Evolutionary conservation across 2,797 vertebrate genomes (phyloP), one percentile per base, ranked within the genome.

Genomic region (Prunella strophiata): DNA sequence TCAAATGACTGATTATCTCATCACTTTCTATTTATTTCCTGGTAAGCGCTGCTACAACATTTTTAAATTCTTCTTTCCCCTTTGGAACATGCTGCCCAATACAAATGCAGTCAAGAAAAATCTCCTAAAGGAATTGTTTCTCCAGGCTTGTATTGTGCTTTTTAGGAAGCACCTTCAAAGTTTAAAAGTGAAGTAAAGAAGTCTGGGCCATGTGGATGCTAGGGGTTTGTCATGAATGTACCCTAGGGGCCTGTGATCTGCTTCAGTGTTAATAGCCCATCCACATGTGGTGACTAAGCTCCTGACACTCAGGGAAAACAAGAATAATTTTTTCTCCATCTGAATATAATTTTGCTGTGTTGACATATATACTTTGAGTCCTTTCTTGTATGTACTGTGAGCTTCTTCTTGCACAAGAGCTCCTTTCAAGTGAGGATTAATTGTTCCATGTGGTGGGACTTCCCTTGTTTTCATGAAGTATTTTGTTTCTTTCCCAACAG

Each of bases 21-120:
- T 40, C 36, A 40, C 67, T 95, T 88, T 81, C 40, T 93, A 76
- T 86, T 90, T 88, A 87, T 86, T 78, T 91, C 30, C 25, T 38
- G 22, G 10, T 73, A 84, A 86, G 59, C 1, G 1, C 23, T 66
- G 40, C 80, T 86, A 51, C 42, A 45, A 29, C 32, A 52, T 36
- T 42, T 52, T 81, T 21, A 55, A 54, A 16, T 65, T 54, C 51
- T 78, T 84, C 79, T 66, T 72, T 62, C 22, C 7, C 4, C 48
- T 95, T 70, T 66, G 36, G 66, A 79, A 66, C 21, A 8, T 51
- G 21, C 32, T 84, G 25, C 34, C 63, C 2, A 4, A 52, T 29
- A 76, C 8, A 84, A 70, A 16, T 20, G 16, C 26, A 55, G 50
- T 42, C 21, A 66, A 63, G 51, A 84, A 90, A 84, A 91, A 25